A percentile compares a stretch with the other conserved stretches of the same genome.
These are phyloP conservation scores for Triplophysa bombifrons DNA, from an alignment of 2,797 vertebrate species.

Conservation along the genomic window DNA sequence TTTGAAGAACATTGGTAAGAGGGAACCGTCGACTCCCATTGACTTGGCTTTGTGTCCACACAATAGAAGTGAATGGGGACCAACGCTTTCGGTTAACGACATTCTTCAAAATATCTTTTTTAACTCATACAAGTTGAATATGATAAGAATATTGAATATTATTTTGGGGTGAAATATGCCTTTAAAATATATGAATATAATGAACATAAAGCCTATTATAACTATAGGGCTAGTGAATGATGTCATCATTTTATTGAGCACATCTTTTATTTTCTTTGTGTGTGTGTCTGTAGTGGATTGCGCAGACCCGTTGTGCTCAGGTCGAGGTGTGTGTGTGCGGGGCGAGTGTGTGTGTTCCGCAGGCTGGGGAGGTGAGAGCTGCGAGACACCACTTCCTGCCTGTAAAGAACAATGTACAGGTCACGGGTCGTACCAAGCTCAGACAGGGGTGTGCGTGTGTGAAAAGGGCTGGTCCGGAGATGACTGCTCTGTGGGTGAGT, in stretches of 20 bases:
- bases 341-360: constrained; percentile 84
- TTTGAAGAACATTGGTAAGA: no score
- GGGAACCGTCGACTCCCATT: no score
- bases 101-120: no score
- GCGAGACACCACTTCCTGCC: constrained; percentile 78
- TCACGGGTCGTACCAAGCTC: constrained; percentile 79
- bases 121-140: no score
- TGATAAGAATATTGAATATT: no score
- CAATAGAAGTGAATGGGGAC: no score
- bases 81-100: no score
- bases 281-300: constrained; percentile 76
- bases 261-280: constrained; percentile 6
- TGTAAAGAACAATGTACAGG: constrained; percentile 87
- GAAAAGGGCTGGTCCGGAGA: constrained; percentile 83
- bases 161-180: no score
- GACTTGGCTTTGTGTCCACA: no score
- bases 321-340: constrained; percentile 83
- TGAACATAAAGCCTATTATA: no score
- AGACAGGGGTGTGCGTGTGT: constrained; percentile 79
- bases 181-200: no score
- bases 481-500: constrained; percentile 84
- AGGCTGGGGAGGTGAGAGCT: constrained; percentile 83
- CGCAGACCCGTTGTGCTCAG: constrained; percentile 82
- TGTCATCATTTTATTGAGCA: neutral
- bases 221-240: no score